phyloP scores from a whole-genome alignment of 2,797 vertebrate species.

The Buceros bicornis region DNA sequence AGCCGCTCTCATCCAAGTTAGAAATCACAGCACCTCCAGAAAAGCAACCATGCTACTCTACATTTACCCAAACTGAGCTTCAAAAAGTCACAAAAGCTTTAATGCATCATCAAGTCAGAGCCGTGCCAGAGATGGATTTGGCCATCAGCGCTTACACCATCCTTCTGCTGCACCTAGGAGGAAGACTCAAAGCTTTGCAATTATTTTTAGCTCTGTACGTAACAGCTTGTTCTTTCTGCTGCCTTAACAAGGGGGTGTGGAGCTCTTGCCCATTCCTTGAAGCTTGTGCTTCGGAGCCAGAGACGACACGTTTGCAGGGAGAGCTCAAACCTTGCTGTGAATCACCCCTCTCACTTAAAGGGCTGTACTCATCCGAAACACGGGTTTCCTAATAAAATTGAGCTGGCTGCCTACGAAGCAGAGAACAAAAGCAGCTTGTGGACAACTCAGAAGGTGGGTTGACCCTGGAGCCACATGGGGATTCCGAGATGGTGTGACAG shows the following conservation, averaged over 20 bases:
- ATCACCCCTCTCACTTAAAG: not conserved
- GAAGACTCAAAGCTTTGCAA: not conserved
- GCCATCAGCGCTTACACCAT: not conserved
- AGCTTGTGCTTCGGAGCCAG: not conserved
- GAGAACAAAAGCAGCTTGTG: not conserved
- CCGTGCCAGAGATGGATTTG: not conserved
- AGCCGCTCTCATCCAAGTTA: not conserved
- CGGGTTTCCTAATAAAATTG: not conserved
- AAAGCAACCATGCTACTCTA: not conserved
- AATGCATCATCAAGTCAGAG: not conserved
- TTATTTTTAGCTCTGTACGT: conserved; percentile 44
- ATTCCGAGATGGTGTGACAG: not conserved
- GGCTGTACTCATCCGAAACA: not conserved
- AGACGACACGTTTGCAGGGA: conserved; percentile 3
- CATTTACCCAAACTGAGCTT: not conserved
- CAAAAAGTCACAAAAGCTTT: conserved; percentile 33
- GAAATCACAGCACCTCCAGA: not conserved
- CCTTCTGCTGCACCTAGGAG: not conserved
- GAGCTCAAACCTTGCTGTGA: not conserved
- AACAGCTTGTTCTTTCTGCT: conserved; percentile 41
- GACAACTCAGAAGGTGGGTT: not conserved
- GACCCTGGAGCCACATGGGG: not conserved
- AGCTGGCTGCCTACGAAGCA: not conserved
- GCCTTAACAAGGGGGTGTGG: not conserved
- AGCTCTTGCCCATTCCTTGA: conserved; percentile 1